Conservation (phyloP, 2,113 vertebrate species). For the Elephas maximus region DNA sequence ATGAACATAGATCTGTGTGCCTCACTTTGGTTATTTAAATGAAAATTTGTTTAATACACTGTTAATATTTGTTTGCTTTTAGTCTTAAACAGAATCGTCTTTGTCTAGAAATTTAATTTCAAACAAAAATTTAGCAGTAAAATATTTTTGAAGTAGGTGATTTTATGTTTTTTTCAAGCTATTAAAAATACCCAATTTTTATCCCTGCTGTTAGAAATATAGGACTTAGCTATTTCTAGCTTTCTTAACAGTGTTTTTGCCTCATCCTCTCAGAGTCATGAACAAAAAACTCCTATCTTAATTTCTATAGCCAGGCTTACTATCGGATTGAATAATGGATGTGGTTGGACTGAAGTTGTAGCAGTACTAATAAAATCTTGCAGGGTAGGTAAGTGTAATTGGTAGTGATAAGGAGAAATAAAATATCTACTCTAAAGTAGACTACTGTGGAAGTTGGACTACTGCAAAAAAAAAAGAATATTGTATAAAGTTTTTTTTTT, state of each 20-base stretch:
- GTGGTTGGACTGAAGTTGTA: neutral
- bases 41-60: neutral
- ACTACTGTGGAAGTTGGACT: neutral
- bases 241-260: neutral
- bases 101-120: neutral
- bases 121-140: neutral
- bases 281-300: neutral
- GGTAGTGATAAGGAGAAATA: neutral
- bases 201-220: conserved; percentile 5
- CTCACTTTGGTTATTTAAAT: neutral
- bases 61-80: neutral
- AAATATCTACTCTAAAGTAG: neutral
- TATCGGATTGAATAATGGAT: neutral
- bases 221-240: conserved; percentile 38
- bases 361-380: neutral
- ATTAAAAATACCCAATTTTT: neutral
- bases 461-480: neutral
- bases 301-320: neutral
- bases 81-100: neutral
- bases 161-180: neutral
- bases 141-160: conserved; percentile 15
- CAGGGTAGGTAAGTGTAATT: neutral
- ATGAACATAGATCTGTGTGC: neutral
- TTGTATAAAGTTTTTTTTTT: neutral
- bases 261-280: neutral